Evolutionary conservation across 2,113 vertebrate species (phyloP).

Genomic region (Engraulis encrasicolus): DNA sequence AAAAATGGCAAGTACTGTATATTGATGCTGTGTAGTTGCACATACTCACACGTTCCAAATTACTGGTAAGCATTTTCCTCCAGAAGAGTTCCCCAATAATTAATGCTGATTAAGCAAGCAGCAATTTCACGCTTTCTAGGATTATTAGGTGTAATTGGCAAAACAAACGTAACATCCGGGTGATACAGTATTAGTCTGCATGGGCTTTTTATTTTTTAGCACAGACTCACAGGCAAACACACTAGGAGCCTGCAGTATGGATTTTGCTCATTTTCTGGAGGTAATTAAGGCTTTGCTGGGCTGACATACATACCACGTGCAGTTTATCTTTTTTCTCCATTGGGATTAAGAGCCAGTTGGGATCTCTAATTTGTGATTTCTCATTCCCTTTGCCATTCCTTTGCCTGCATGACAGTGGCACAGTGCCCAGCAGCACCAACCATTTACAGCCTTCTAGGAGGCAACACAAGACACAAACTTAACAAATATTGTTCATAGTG

Average conservation of each 20-base stretch:
- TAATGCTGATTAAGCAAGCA: background rate
- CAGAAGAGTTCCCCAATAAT: background rate
- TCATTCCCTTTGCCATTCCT: slow-evolving; percentile 16
- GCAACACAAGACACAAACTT: too few relatives aligned
- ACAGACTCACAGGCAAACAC: background rate
- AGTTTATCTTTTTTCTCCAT: background rate
- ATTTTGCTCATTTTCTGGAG: slow-evolving; percentile 3
- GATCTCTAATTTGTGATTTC: slow-evolving; percentile 16
- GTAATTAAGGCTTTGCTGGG: slow-evolving; percentile 9
- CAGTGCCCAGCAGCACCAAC: too few relatives aligned
- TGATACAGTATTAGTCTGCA: background rate
- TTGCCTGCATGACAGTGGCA: too few relatives aligned
- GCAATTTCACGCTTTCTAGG: background rate
- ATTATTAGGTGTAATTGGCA: background rate
- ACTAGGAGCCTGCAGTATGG: background rate
- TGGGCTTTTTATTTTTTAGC: background rate
- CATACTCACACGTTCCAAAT: background rate
- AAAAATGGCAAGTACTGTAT: too few relatives aligned
- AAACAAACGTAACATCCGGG: background rate
- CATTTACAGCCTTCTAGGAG: too few relatives aligned
- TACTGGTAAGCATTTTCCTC: background rate
- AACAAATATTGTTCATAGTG: too few relatives aligned
- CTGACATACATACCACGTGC: slow-evolving; percentile 17
- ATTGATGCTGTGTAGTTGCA: too few relatives aligned
- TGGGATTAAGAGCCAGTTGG: background rate